Evolutionary conservation across 2,797 vertebrate species (phyloP), one percentile per base, ranked within the genome.

Genomic region (Forpus xanthops): DNA sequence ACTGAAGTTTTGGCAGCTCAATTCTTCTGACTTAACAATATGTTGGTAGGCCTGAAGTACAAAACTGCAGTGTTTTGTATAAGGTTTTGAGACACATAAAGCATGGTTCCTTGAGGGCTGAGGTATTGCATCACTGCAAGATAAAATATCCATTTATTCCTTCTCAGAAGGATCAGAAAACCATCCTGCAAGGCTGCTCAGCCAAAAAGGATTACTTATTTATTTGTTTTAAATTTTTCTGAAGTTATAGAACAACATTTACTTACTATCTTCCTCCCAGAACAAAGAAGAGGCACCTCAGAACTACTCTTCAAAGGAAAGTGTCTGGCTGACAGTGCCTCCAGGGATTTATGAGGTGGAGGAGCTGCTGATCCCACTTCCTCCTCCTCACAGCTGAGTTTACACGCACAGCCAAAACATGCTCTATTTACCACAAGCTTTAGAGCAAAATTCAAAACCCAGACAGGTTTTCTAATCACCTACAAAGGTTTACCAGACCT

Each of bases 241-340:
- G 66, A 55, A 80, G 62, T 77, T 80, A 71, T 3, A 81, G 45
- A 44, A 83, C 73, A 93, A 68, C 15, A 13, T 89, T 87, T 87
- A 93, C 89, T 94, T 92, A 89, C 70, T 78, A 33, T 61, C 80
- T 84, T 88, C 66, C 80, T 84, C 70, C 37, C 30, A 68, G 80
- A 93, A 93, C 75, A 93, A 92, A 95, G 66, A 78, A 42, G 27
- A 90, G 25, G 61, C 62, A 91, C 53, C 89, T 92, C 82, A 89
- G 70, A 91, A 78, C 61, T 53, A 20, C 37, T 31, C 89, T 95
- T 89, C 91, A 89, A 94, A 94, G 93, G 41, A 30, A 75, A 85
- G 60, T 7, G 28, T 44, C 75, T 82, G 53, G 45, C 62, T 91
- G 68, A 80, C 82, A 72, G 81, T 12, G 53, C 68, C 85, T 85